A percentile compares a stretch with the other conserved stretches of the same genome.
Conservation (phyloP, 2,888 invertebrate species). For the Agriopis aurantiaria region DNA sequence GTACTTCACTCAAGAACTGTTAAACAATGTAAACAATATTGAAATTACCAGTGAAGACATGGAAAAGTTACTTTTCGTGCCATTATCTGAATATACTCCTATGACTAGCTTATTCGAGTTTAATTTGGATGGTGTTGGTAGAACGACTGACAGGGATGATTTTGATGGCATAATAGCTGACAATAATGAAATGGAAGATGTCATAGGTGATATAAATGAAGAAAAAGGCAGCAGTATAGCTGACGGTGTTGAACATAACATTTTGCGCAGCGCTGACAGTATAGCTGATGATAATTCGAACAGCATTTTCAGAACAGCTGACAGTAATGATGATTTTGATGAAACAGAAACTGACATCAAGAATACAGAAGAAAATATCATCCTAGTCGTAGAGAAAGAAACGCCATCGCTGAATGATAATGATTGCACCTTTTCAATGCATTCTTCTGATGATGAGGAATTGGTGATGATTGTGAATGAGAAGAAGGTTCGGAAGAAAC, state of each 20-base stretch:
- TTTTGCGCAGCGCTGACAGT: no score
- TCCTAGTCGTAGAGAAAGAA: constrained; percentile 63
- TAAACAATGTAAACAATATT: constrained; percentile 55
- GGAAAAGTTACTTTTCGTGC: constrained; percentile 59
- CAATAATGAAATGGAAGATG: not conserved
- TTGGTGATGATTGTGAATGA: constrained; percentile 36
- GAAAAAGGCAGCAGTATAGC: not conserved
- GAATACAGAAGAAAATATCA: constrained; percentile 46
- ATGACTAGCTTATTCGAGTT: constrained; percentile 55
- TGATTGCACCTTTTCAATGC: not conserved
- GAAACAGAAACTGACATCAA: not conserved
- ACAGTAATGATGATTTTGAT: not conserved
- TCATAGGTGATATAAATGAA: not conserved
- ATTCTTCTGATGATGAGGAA: constrained; percentile 20
- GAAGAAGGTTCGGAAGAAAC: constrained; percentile 59
- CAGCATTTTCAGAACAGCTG: not conserved
- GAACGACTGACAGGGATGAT: constrained; percentile 19
- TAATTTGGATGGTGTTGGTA: constrained; percentile 57
- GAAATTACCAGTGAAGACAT: constrained; percentile 50
- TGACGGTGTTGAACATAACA: not conserved
- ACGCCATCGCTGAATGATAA: constrained; percentile 42
- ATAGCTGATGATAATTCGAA: not conserved
- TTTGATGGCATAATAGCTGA: not conserved
- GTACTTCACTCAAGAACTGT: constrained; percentile 64
- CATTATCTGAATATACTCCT: constrained; percentile 56